These are phyloP conservation scores for Oncorhynchus gorbuscha DNA, from an alignment of 2,113 vertebrate genomes.

Conservation along the genomic window DNA sequence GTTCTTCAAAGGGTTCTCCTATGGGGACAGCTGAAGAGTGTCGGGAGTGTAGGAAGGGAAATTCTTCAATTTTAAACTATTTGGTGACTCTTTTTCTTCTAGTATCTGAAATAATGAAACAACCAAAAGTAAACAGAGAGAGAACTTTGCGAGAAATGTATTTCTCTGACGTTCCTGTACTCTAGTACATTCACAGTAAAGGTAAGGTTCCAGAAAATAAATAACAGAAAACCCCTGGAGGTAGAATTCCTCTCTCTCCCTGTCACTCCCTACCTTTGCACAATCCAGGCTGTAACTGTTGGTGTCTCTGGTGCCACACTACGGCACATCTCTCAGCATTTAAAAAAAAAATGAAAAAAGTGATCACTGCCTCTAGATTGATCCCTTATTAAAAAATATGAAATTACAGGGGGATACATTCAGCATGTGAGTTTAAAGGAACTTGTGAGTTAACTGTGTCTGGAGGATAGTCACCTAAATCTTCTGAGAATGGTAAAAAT, in stretches of 20 bases:
- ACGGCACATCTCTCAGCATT: not conserved
- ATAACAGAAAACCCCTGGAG: not conserved
- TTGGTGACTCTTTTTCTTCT: no score
- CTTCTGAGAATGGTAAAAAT: not conserved
- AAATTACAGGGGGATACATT: no score
- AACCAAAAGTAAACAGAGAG: not conserved
- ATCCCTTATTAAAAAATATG: no score
- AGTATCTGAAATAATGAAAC: no score
- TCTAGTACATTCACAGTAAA: not conserved
- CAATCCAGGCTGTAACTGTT: not conserved
- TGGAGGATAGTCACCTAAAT: no score
- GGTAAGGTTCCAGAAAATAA: not conserved
- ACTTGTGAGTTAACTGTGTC: no score
- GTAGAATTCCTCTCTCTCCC: not conserved
- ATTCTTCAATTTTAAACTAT: no score
- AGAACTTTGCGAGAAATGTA: not conserved
- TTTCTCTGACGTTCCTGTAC: not conserved
- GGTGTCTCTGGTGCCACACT: not conserved
- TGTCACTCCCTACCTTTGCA: slow-evolving; percentile 2
- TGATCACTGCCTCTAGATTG: not conserved
- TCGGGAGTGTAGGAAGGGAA: no score
- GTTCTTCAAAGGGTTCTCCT: no score
- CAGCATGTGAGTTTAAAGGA: no score
- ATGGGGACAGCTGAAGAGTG: not conserved
- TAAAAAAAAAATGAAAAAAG: not conserved